Evolutionary conservation across 2,113 vertebrate genomes (phyloP).

Genomic region (Podarcis cretensis): DNA sequence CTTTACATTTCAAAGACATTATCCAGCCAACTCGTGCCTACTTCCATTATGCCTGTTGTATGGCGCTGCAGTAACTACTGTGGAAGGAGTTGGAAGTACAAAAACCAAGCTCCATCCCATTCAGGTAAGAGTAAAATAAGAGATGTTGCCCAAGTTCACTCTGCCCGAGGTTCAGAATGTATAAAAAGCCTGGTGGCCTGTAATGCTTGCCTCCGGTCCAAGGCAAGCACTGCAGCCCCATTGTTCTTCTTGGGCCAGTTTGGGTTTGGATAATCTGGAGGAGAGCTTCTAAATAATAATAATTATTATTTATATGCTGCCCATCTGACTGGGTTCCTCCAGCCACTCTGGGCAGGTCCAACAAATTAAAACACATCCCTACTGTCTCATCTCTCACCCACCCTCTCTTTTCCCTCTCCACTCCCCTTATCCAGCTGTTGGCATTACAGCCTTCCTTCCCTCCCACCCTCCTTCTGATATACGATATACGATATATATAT

Average conservation of each 20-base stretch:
- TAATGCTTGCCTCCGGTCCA: neutral
- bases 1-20: conserved; percentile 79
- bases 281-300: too few relatives aligned
- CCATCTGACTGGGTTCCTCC: too few relatives aligned
- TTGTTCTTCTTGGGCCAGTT: neutral
- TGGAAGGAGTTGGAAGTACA: conserved; percentile 86
- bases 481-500: too few relatives aligned
- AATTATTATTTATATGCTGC: too few relatives aligned
- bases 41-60: conserved; percentile 84
- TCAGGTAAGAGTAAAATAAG: conserved; percentile 73
- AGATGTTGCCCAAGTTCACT: too few relatives aligned
- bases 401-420: neutral
- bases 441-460: neutral
- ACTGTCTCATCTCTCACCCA: neutral
- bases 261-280: too few relatives aligned
- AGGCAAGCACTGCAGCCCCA: neutral
- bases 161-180: too few relatives aligned
- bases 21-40: conserved; percentile 82
- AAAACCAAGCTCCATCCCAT: conserved; percentile 84
- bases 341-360: too few relatives aligned
- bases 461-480: neutral
- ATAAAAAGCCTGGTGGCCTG: neutral
- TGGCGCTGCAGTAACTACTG: conserved; percentile 82
- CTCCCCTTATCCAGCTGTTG: neutral
- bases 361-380: too few relatives aligned